A percentile compares a stretch with the other conserved stretches of the same genome.
Evolutionary conservation across 2,113 vertebrate genomes (phyloP).

Genomic region (Cygnus atratus): DNA sequence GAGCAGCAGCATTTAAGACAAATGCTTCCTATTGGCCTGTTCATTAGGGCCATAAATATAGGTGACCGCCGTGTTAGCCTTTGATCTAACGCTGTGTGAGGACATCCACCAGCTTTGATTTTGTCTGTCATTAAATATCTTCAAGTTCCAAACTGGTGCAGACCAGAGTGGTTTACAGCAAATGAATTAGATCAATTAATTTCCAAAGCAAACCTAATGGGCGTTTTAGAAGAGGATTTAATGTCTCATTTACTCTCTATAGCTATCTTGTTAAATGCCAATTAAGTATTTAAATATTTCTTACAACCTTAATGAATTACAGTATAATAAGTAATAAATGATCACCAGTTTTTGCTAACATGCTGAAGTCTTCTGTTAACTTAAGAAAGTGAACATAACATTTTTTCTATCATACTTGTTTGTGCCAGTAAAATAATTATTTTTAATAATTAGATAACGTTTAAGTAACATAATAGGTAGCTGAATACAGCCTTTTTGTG

Average conservation of each 20-base stretch:
- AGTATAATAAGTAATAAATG: constrained; percentile 78
- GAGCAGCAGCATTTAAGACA: neutral
- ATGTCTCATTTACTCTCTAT: constrained; percentile 83
- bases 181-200: constrained; percentile 82
- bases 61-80: neutral
- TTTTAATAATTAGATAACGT: neutral
- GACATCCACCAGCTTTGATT: neutral
- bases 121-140: constrained; percentile 48
- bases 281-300: constrained; percentile 86
- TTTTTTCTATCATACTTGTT: constrained; percentile 21
- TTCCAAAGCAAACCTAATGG: constrained; percentile 80
- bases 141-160: constrained; percentile 49
- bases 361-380: constrained; percentile 49
- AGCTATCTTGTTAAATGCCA: constrained; percentile 84
- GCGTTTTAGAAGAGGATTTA: constrained; percentile 82
- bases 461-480: neutral
- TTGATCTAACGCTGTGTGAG: neutral
- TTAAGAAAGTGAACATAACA: constrained; percentile 1
- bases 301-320: constrained; percentile 80
- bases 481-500: neutral
- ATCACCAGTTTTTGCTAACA: constrained; percentile 54
- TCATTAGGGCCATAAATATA: neutral
- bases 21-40: neutral
- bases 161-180: constrained; percentile 73
- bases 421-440: neutral